Evolutionary conservation across 2,888 invertebrate genomes (phyloP).

Genomic region (Drosophila parthenogenetica): DNA sequence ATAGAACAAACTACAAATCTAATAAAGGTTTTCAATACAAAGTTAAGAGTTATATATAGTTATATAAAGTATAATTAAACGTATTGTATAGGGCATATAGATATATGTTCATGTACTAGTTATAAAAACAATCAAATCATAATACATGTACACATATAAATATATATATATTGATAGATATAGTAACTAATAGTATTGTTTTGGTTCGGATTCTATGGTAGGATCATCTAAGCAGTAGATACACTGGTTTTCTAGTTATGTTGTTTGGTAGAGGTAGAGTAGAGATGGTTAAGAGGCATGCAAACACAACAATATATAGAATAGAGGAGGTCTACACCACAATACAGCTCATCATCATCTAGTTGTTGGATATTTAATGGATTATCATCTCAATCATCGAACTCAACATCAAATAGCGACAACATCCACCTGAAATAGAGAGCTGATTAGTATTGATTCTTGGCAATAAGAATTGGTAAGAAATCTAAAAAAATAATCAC

Average conservation of each 20-base stretch:
- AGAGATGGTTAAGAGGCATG: slow-evolving; percentile 65
- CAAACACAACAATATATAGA: slow-evolving; percentile 61
- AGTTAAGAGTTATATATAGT: slow-evolving; percentile 56
- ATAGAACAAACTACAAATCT: slow-evolving; percentile 74
- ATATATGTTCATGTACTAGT: slow-evolving; percentile 56
- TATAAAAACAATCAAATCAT: slow-evolving; percentile 25
- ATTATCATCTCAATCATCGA: slow-evolving; percentile 40
- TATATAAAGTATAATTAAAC: slow-evolving; percentile 31
- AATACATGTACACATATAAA: slow-evolving; percentile 46
- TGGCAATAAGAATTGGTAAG: slow-evolving; percentile 17
- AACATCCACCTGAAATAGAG: slow-evolving; percentile 83
- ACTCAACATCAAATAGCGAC: slow-evolving; percentile 56
- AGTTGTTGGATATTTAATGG: slow-evolving; percentile 31
- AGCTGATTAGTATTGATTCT: slow-evolving; percentile 83
- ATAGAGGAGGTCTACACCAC: slow-evolving; percentile 72
- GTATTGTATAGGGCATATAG: slow-evolving; percentile 32
- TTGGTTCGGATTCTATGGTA: slow-evolving; percentile 29
- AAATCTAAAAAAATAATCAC: background rate
- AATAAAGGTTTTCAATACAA: slow-evolving; percentile 66
- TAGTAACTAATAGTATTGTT: slow-evolving; percentile 16
- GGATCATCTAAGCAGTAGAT: slow-evolving; percentile 53
- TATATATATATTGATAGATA: slow-evolving; percentile 6
- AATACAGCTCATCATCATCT: slow-evolving; percentile 40
- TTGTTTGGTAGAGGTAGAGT: slow-evolving; percentile 22
- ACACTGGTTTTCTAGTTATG: slow-evolving; percentile 56